Evolutionary conservation across 2,888 invertebrate genomes (phyloP).

Genomic region (Spicauda simplicius): DNA sequence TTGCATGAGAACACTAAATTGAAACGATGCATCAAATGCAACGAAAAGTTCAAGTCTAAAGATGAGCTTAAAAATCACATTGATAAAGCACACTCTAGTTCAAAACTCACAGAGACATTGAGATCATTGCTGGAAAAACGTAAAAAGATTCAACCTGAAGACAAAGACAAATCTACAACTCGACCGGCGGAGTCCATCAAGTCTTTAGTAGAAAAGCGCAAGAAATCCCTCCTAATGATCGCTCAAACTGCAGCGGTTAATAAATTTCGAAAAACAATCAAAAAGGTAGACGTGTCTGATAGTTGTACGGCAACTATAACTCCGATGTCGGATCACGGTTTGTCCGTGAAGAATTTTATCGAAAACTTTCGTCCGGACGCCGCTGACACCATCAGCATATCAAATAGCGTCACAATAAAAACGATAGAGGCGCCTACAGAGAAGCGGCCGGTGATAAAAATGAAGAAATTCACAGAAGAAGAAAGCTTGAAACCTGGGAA

Average conservation of each 20-base stretch:
- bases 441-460: constrained; percentile 53
- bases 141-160: constrained; percentile 44
- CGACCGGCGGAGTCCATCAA: neutral
- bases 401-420: constrained; percentile 47
- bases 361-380: constrained; percentile 69
- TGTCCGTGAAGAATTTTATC: constrained; percentile 68
- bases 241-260: neutral
- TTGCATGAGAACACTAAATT: constrained; percentile 56
- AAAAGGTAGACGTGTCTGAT: constrained; percentile 49
- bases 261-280: constrained; percentile 55
- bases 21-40: constrained; percentile 69
- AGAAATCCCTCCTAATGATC: neutral
- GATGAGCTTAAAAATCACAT: constrained; percentile 58
- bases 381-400: constrained; percentile 40
- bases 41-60: constrained; percentile 54
- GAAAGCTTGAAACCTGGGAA: constrained; percentile 6
- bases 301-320: constrained; percentile 52
- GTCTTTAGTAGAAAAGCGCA: constrained; percentile 3
- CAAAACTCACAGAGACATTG: constrained; percentile 68
- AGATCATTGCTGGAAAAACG: constrained; percentile 63
- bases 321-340: constrained; percentile 43
- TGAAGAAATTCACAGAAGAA: constrained; percentile 54
- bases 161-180: neutral
- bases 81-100: constrained; percentile 55
- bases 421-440: neutral